Evolutionary conservation across 2,113 vertebrate genomes (phyloP).

Genomic region (Phaethornis superciliosus): DNA sequence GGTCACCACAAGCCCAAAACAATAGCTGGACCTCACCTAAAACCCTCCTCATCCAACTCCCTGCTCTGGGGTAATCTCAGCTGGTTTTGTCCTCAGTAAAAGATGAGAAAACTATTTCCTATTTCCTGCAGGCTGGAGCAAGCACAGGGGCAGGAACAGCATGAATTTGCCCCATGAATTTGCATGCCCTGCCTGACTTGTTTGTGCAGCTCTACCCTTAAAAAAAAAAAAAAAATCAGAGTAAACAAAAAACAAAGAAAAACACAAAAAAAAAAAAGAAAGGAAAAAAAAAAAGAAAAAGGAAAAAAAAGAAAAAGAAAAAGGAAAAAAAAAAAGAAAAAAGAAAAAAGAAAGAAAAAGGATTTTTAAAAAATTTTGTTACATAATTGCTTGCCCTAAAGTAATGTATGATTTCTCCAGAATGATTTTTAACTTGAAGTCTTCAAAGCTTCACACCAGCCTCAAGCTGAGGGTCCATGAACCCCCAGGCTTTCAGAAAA

Average conservation of each 20-base stretch:
- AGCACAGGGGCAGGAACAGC: background rate
- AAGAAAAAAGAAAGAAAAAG: too few relatives aligned
- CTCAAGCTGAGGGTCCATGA: background rate
- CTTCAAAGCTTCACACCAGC: background rate
- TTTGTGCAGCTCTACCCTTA: background rate
- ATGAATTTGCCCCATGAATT: background rate
- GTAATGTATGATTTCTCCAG: background rate
- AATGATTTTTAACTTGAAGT: background rate
- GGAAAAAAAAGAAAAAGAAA: too few relatives aligned
- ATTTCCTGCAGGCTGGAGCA: constrained; percentile 31
- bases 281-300: too few relatives aligned
- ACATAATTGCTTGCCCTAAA: background rate
- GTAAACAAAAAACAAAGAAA: background rate
- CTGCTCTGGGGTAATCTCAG: background rate
- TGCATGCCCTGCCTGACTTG: background rate
- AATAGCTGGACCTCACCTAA: constrained; percentile 16
- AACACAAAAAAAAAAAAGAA: too few relatives aligned
- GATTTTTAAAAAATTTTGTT: background rate
- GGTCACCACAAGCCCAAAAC: background rate
- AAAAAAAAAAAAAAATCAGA: background rate
- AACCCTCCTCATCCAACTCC: background rate
- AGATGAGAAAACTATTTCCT: constrained; percentile 23
- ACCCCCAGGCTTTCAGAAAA: background rate
- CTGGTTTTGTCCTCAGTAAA: background rate
- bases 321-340: too few relatives aligned